A percentile compares a stretch with the other conserved stretches of the same genome.
Conservation (phyloP, 2,797 vertebrate species). For the Mastacembelus armatus region DNA sequence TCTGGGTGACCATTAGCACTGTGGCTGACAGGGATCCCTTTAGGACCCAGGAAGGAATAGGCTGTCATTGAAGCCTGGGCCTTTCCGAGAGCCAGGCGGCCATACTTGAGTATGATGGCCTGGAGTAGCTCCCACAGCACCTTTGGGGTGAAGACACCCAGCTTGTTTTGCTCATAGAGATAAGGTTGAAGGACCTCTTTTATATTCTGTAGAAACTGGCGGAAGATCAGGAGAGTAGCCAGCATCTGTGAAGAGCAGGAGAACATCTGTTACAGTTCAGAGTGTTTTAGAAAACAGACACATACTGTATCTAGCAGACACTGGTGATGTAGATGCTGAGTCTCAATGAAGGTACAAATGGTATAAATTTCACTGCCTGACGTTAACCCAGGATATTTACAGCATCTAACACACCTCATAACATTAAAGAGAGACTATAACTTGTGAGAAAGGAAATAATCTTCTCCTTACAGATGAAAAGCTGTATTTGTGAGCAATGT, state of each 20-base stretch:
- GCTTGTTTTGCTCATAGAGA: conserved; percentile 88
- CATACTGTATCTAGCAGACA: not conserved
- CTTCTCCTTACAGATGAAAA: too few species aligned
- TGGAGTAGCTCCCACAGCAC: conserved; percentile 83
- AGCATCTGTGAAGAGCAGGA: conserved; percentile 85
- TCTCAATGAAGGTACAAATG: not conserved
- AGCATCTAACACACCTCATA: not conserved
- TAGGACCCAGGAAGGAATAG: conserved; percentile 68
- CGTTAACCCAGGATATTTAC: not conserved
- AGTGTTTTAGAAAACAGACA: not conserved
- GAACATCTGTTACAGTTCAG: conserved; percentile 14
- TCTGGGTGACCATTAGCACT: conserved; percentile 56
- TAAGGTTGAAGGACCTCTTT: conserved; percentile 93
- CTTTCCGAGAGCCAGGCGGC: conserved; percentile 73
- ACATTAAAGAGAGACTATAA: too few species aligned
- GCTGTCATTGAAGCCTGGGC: conserved; percentile 75
- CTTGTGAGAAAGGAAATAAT: too few species aligned
- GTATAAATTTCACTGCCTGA: not conserved
- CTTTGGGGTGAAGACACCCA: conserved; percentile 86
- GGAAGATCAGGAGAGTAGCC: conserved; percentile 93
- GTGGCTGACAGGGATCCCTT: conserved; percentile 55
- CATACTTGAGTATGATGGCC: conserved; percentile 81
- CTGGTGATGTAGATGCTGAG: not conserved
- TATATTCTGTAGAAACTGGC: conserved; percentile 93
- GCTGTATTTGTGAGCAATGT: too few species aligned